Conservation (phyloP, 2,113 vertebrate species). For the Mobula birostris region DNA sequence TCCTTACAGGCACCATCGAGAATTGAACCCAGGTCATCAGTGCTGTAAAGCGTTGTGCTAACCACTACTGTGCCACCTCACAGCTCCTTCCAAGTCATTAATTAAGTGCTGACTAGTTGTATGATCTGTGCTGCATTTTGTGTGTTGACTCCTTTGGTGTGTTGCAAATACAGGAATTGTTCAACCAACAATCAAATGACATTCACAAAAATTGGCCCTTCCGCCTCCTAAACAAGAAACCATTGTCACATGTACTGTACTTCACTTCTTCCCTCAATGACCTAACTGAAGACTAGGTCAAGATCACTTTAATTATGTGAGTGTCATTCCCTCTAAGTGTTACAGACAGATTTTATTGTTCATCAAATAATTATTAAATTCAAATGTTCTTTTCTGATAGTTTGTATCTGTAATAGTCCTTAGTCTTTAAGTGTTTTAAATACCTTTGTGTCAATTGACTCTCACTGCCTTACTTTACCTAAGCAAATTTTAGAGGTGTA, state of each 20-base stretch:
- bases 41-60: too few species aligned
- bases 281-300: neutral
- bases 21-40: too few species aligned
- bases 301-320: neutral
- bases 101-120: neutral
- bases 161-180: neutral
- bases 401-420: neutral
- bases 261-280: neutral
- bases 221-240: neutral
- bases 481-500: neutral
- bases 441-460: neutral
- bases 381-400: neutral
- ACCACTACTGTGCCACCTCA: too few species aligned
- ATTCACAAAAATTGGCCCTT: neutral
- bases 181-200: neutral
- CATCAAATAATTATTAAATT: neutral
- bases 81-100: neutral
- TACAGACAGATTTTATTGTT: neutral
- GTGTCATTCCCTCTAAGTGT: neutral
- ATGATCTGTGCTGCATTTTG: neutral
- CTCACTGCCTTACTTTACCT: neutral
- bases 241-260: neutral
- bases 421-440: neutral
- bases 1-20: too few species aligned
- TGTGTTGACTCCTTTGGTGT: neutral